These are phyloP conservation scores for Psammodynastes pulverulentus DNA, from an alignment of 2,113 vertebrate genomes.

Conservation along the genomic window DNA sequence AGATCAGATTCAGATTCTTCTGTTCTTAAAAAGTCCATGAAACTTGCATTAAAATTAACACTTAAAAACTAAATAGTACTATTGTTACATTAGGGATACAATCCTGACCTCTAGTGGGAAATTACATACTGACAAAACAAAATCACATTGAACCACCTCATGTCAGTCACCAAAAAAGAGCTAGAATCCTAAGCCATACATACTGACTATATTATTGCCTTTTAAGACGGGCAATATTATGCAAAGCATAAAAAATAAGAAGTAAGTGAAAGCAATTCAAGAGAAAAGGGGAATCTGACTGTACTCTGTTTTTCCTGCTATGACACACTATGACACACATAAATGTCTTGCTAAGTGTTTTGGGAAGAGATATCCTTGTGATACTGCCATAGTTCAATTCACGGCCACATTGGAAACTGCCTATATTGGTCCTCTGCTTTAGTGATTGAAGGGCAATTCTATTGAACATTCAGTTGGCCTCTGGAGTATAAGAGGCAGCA, in stretches of 20 bases:
- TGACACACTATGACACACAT: background rate
- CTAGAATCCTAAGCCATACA: background rate
- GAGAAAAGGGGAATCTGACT: background rate
- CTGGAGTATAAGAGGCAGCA: too few relatives aligned
- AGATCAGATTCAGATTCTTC: background rate
- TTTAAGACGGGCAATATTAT: background rate
- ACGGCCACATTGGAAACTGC: too few relatives aligned
- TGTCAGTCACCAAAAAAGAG: background rate
- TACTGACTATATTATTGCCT: background rate
- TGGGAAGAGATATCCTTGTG: too few relatives aligned
- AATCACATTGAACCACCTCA: background rate
- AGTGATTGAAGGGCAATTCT: too few relatives aligned
- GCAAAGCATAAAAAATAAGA: background rate
- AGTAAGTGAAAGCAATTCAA: background rate
- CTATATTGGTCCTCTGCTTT: too few relatives aligned
- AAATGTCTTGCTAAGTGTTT: too few relatives aligned
- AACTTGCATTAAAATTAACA: background rate
- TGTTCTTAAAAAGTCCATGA: background rate
- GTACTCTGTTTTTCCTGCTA: background rate
- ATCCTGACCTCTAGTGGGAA: slow-evolving; percentile 13
- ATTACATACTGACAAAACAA: background rate
- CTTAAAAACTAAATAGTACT: background rate
- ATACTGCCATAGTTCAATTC: too few relatives aligned
- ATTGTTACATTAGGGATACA: background rate
- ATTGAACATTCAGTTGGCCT: too few relatives aligned